These are phyloP conservation scores for Lepidocolaptes lacrymiger DNA, from an alignment of 2,797 vertebrate genomes.

Conservation along the genomic window DNA sequence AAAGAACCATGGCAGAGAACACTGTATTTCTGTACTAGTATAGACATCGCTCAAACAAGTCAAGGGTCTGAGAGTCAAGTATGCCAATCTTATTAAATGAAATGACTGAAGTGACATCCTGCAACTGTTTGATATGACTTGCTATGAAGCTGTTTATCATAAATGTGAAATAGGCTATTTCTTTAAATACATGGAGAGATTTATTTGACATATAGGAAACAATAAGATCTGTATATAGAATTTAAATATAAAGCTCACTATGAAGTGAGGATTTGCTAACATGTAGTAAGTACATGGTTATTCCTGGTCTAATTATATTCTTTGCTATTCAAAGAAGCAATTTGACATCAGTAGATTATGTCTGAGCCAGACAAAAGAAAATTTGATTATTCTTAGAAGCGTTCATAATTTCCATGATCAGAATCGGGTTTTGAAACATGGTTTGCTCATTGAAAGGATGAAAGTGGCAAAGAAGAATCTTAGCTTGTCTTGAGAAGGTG, in stretches of 20 bases:
- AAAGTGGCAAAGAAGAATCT: not conserved
- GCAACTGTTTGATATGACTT: not conserved
- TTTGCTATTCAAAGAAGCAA: not conserved
- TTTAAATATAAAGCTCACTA: not conserved
- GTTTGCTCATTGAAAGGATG: not conserved
- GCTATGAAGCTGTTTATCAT: not conserved
- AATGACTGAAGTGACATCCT: not conserved
- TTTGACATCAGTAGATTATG: not conserved
- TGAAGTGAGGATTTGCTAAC: not conserved
- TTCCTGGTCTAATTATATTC: conserved; percentile 6
- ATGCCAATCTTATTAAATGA: not conserved
- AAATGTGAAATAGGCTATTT: not conserved
- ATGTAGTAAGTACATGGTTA: not conserved
- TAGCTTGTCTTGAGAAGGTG: not conserved
- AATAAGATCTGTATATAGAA: not conserved
- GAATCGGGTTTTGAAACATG: not conserved
- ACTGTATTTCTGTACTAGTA: not conserved
- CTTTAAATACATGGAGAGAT: not conserved
- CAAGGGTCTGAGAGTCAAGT: not conserved
- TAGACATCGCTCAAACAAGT: not conserved
- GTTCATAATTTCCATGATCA: not conserved
- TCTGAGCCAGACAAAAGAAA: not conserved
- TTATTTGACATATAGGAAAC: not conserved
- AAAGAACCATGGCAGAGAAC: not conserved
- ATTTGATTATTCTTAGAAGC: not conserved